Percentiles rank a stretch among this genome's conserved stretches.
Conservation (phyloP, 2,888 invertebrate species). For the Trimorus sp. region DNA sequence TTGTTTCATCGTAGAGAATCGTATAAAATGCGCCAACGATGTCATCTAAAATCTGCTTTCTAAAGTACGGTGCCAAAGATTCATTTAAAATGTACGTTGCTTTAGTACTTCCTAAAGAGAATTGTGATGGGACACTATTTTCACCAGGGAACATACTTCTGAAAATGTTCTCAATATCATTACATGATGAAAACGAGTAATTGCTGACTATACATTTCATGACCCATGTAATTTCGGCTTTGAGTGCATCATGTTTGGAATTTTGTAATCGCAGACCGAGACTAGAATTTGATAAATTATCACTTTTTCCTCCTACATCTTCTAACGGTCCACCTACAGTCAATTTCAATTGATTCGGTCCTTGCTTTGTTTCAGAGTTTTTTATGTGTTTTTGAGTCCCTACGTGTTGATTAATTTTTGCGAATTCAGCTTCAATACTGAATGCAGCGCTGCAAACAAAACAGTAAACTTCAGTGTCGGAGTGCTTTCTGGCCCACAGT, state of each 20-base stretch:
- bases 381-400: slow-evolving; percentile 3
- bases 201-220: slow-evolving; percentile 19
- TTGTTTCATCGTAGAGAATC: slow-evolving; percentile 18
- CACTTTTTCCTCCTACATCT: not conserved
- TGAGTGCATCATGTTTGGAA: slow-evolving; percentile 3
- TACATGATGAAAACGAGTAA: slow-evolving; percentile 13
- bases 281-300: not conserved
- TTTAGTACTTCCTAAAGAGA: slow-evolving; percentile 8
- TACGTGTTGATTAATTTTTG: slow-evolving; percentile 11
- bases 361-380: slow-evolving; percentile 5
- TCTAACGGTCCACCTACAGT: slow-evolving; percentile 6
- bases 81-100: slow-evolving; percentile 23
- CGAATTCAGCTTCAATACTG: slow-evolving; percentile 15
- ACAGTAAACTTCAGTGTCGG: slow-evolving; percentile 8
- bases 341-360: not conserved
- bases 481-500: slow-evolving; percentile 12
- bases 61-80: slow-evolving; percentile 32
- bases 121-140: slow-evolving; percentile 16
- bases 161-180: slow-evolving; percentile 1
- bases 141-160: slow-evolving; percentile 20
- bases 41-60: slow-evolving; percentile 20
- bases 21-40: slow-evolving; percentile 19
- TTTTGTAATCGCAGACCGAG: slow-evolving; percentile 1
- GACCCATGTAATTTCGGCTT: slow-evolving; percentile 21
- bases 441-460: not conserved